Base-by-base conservation (phyloP, 2,888 invertebrate species). In the Chesias legatella region DNA sequence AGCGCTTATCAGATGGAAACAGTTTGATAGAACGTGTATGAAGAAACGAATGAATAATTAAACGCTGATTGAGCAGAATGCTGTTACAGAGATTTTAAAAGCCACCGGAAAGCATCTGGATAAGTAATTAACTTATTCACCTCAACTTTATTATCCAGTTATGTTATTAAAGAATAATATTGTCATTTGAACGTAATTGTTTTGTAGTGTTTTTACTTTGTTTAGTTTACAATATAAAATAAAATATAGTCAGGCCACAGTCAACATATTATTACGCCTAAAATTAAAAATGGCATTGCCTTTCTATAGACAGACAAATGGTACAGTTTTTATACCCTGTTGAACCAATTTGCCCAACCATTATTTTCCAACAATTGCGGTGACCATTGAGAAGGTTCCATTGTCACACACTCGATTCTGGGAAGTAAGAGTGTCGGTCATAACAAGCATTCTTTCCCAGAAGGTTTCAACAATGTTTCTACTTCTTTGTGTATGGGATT, bases 361-460 rank as follows among this genome's bases (percentile, higher is more conserved):
- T 43, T 33, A 33, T 35, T 43, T 33, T 31, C 33, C 26, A 37
- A 37, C 40, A 37, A 45, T 40, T 35, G 33, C 26, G 25, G 26
- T 33, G 22, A 28, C 10, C 13, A 36, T 40, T 45, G 29, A 35
- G 34, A 44, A 43, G 26, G 26, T 24, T 10, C 36, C 30, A 36
- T 36, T 40, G 45, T 43, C 40, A 45, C 44, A 43, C 43, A 39
- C 27, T 29, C 13, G 20, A 10, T 45, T 45, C 40, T 10, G n/a
- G 11, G 45, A 45, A 45, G 9, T 22, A 29, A 33, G 33, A 29
- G 25, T 17, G 26, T 36, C 8, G 40, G 40, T 36, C 40, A 45
- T 17, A 45, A 45, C 40, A 41, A 6, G 34, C 38, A 34, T 36
- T 36, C 33, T 33, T 45, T 45, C 45, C 33, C 6, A 26, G 45